Conservation (phyloP, 2,888 invertebrate genomes). For the Drymonia ruficornis region DNA sequence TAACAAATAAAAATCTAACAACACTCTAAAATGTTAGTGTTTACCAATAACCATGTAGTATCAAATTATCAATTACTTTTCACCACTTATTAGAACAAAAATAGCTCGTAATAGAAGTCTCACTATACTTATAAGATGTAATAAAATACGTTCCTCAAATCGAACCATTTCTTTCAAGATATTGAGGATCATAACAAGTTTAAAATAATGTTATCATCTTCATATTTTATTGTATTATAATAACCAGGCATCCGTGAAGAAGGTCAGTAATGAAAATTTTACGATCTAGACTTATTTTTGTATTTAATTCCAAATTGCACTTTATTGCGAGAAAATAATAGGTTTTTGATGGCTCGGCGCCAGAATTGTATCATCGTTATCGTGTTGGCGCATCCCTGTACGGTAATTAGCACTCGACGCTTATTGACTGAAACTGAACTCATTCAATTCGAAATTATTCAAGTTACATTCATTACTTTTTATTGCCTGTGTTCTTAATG, state of each 20-base stretch:
- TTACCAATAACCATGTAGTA: no score
- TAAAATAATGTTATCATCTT: neutral
- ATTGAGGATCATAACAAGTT: no score
- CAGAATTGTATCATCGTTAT: neutral
- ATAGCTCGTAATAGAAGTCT: no score
- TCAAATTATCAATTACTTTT: no score
- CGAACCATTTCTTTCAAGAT: no score
- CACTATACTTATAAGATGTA: no score
- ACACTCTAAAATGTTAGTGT: no score
- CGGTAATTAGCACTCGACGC: conserved; percentile 43
- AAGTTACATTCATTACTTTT: conserved; percentile 52
- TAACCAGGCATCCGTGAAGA: neutral
- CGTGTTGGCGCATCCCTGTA: no score
- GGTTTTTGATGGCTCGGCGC: neutral
- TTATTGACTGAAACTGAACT: conserved; percentile 27
- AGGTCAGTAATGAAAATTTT: neutral
- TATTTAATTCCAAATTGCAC: neutral
- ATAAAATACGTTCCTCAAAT: no score
- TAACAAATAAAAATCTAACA: no score
- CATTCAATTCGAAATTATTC: conserved; percentile 52
- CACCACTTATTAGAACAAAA: no score
- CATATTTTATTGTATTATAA: neutral
- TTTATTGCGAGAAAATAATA: neutral
- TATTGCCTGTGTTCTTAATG: conserved; percentile 39
- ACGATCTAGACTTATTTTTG: neutral